Conservation (phyloP, 2,113 vertebrate species). For the Scolopax mira region DNA sequence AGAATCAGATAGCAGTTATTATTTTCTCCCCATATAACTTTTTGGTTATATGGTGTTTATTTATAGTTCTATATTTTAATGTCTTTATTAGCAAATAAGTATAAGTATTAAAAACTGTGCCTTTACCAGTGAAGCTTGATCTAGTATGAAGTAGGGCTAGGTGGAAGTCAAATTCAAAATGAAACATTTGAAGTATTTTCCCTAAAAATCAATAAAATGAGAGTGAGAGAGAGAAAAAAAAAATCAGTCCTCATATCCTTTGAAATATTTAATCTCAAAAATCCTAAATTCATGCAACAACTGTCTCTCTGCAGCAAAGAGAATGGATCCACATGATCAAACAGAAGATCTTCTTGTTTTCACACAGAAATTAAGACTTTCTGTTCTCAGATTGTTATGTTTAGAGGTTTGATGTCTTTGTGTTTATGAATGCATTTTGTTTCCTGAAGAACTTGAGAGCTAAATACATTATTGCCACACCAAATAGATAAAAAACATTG, state of each 20-base stretch:
- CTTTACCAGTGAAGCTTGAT: neutral
- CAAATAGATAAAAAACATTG: neutral
- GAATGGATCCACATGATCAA: neutral
- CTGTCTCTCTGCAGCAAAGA: neutral
- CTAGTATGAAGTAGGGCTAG: neutral
- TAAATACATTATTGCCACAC: rapidly evolving
- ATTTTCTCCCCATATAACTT: rapidly evolving
- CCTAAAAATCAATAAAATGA: neutral
- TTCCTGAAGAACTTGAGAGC: neutral
- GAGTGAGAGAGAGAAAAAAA: neutral
- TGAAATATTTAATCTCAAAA: neutral
- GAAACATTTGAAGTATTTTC: neutral
- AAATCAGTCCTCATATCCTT: neutral
- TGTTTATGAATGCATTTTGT: neutral
- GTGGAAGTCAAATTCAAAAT: neutral
- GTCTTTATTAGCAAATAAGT: neutral
- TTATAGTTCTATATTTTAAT: neutral
- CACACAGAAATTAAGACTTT: neutral
- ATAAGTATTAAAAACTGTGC: neutral
- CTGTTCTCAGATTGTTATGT: neutral
- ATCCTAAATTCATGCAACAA: neutral
- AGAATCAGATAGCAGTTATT: neutral
- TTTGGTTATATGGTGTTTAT: no score
- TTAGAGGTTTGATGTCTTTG: neutral
- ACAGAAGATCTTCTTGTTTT: neutral